These are phyloP conservation scores for Diplosoma virens DNA, from an alignment of 23 tunicate species.

Conservation along the genomic window DNA sequence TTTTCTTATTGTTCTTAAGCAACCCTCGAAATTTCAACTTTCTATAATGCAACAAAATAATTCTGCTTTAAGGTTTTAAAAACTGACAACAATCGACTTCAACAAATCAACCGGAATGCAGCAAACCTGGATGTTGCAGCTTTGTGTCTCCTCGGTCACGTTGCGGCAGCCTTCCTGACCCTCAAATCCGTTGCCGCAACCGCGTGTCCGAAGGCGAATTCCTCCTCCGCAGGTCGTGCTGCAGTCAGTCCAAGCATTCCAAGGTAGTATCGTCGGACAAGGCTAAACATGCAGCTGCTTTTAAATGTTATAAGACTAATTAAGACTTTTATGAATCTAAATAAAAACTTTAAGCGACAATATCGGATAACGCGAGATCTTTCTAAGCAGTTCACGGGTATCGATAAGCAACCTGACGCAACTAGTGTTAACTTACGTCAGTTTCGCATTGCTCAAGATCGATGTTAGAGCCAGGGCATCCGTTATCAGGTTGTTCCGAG, in stretches of 20 bases:
- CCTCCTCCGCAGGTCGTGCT: constrained; percentile 70
- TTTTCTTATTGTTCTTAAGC: no score
- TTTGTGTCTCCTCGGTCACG: background rate
- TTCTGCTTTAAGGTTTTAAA: no score
- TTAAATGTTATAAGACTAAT: no score
- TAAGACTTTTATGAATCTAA: no score
- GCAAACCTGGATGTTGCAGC: constrained; percentile 38
- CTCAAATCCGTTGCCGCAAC: constrained; percentile 31
- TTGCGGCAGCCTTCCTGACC: constrained; percentile 38
- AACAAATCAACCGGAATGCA: no score
- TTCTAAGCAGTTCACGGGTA: no score
- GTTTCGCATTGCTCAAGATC: constrained; percentile 11
- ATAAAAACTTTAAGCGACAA: no score
- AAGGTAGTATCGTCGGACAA: constrained; percentile 58
- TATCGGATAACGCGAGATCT: no score
- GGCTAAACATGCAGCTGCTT: constrained; percentile 18
- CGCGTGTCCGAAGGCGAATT: background rate
- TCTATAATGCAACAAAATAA: no score
- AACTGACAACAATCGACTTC: no score
- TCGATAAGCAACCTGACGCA: no score
- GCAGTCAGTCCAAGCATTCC: constrained; percentile 60
- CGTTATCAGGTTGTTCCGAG: background rate
- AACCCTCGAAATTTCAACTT: no score
- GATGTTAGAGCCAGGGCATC: constrained; percentile 10
- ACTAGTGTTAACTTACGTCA: constrained; percentile 41